These are phyloP conservation scores for Heliconius ismenius DNA, from an alignment of 2,888 invertebrate genomes.

Conservation along the genomic window DNA sequence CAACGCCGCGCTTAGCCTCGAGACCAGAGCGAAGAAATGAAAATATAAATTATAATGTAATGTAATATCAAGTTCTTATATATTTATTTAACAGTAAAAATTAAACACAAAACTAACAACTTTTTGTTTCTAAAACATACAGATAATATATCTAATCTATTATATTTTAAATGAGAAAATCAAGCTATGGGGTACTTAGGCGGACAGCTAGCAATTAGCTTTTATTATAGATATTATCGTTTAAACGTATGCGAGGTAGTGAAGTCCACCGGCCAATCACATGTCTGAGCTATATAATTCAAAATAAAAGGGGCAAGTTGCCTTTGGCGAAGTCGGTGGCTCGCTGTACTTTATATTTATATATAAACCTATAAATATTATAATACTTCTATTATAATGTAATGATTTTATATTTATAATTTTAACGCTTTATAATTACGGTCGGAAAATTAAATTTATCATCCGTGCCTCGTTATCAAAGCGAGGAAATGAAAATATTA, in stretches of 20 bases:
- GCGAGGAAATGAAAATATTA: no score
- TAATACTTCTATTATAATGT: neutral
- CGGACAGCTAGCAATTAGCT: slow-evolving; percentile 45
- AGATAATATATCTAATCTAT: slow-evolving; percentile 26
- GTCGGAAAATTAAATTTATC: no score
- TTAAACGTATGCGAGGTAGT: slow-evolving; percentile 55
- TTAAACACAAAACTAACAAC: neutral
- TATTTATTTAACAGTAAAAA: neutral
- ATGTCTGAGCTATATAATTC: slow-evolving; percentile 74
- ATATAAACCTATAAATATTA: neutral
- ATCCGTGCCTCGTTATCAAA: no score
- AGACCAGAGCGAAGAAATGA: no score
- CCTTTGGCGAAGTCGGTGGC: slow-evolving; percentile 77
- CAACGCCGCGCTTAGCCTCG: no score
- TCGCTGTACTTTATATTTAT: slow-evolving; percentile 5
- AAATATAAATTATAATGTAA: no score
- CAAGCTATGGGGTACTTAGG: slow-evolving; percentile 39
- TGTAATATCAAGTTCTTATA: neutral
- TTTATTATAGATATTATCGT: slow-evolving; percentile 60
- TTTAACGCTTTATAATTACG: no score
- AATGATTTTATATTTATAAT: no score
- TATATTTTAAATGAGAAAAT: slow-evolving; percentile 34
- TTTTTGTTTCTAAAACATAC: slow-evolving; percentile 13
- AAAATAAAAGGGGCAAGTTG: slow-evolving; percentile 67
- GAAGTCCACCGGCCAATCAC: slow-evolving; percentile 71